Conservation (phyloP, 1,140 invertebrate genomes). For the Drosophila suzukii region DNA sequence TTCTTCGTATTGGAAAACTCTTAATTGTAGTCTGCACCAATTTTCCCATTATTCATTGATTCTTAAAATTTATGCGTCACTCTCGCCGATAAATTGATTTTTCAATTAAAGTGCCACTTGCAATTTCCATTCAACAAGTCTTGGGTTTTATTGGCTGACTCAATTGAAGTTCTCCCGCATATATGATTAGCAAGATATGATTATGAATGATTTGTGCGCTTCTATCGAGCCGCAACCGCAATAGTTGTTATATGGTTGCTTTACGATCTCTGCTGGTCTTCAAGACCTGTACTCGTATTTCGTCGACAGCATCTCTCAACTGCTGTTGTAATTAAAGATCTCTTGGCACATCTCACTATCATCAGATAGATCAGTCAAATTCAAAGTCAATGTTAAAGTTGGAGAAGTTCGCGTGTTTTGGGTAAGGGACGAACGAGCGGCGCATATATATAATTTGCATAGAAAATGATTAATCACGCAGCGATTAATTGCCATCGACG, state of each 20-base stretch:
- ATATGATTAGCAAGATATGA: constrained; percentile 41
- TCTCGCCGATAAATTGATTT: background rate
- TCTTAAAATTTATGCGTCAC: constrained; percentile 9
- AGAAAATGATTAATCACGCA: constrained; percentile 57
- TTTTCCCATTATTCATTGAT: constrained; percentile 17
- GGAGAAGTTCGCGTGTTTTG: constrained; percentile 29
- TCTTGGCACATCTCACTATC: background rate
- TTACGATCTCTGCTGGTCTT: constrained; percentile 3
- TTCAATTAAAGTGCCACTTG: background rate
- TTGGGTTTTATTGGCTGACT: constrained; percentile 24
- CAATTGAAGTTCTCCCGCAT: constrained; percentile 31
- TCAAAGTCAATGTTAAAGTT: constrained; percentile 2
- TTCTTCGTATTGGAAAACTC: background rate
- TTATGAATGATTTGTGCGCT: constrained; percentile 46
- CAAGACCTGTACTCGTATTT: constrained; percentile 31
- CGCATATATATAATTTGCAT: constrained; percentile 51
- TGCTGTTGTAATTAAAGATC: constrained; percentile 47
- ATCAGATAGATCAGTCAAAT: constrained; percentile 8
- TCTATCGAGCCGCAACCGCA: background rate
- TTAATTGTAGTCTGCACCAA: background rate
- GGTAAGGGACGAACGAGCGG: background rate
- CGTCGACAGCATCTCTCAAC: background rate
- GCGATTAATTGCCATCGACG: constrained; percentile 34
- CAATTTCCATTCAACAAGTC: constrained; percentile 10
- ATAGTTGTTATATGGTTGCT: background rate